Conservation (phyloP, 2,888 invertebrate genomes). For the Argyra leucocephala region DNA sequence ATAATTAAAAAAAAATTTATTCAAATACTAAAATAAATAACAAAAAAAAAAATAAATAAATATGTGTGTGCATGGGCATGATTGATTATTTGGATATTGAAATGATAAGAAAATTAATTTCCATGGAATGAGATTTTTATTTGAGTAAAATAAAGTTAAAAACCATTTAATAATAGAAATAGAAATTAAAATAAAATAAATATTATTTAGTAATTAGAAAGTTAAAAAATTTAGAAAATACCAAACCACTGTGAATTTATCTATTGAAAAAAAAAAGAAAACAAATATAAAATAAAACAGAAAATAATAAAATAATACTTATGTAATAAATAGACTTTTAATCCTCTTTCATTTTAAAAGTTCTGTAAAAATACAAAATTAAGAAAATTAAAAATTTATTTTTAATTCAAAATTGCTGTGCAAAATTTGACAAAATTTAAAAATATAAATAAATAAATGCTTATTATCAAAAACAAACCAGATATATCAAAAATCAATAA, state of each 20-base stretch:
- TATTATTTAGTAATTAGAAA: slow-evolving; percentile 11
- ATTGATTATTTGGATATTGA: too few species aligned
- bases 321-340: not conserved
- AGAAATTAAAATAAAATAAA: slow-evolving; percentile 22
- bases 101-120: too few species aligned
- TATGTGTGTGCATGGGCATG: not conserved
- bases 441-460: too few species aligned
- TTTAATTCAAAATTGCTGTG: not conserved
- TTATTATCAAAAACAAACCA: too few species aligned
- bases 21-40: not conserved
- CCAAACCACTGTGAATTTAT: slow-evolving; percentile 14
- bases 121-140: not conserved
- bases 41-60: not conserved
- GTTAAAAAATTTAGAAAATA: not conserved
- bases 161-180: not conserved
- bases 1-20: not conserved
- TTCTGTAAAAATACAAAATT: not conserved
- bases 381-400: not conserved
- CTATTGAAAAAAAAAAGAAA: slow-evolving; percentile 11
- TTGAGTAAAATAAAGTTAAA: not conserved
- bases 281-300: slow-evolving; percentile 15
- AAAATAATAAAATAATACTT: slow-evolving; percentile 16
- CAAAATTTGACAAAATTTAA: not conserved
- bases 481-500: too few species aligned
- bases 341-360: not conserved